Evolutionary conservation across 2,113 vertebrate species (phyloP).

Genomic region (Arenaria interpres): DNA sequence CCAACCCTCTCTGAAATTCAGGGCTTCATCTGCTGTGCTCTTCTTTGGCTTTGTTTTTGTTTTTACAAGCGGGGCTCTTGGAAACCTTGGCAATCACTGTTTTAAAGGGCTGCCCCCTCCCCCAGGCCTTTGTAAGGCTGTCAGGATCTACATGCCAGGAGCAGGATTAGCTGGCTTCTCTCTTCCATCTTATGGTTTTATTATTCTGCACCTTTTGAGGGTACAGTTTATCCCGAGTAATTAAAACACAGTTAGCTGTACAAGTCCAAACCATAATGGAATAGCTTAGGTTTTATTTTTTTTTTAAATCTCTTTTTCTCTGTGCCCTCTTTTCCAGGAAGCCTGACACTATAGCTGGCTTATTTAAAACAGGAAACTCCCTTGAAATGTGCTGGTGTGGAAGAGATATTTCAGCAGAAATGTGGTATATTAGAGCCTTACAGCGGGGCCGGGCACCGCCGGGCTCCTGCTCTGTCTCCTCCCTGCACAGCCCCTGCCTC

Average conservation of each 20-base stretch:
- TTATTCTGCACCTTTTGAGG: constrained; percentile 58
- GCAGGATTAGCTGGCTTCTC: constrained; percentile 61
- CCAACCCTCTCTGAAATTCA: not conserved
- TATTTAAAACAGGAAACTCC: constrained; percentile 1
- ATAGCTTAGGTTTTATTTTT: constrained; percentile 17
- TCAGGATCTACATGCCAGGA: constrained; percentile 29
- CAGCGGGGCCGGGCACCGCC: not conserved
- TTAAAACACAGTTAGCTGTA: constrained; percentile 52
- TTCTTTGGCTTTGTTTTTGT: constrained; percentile 48
- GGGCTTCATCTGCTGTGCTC: not conserved
- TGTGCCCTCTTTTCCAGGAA: not conserved
- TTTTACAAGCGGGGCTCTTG: constrained; percentile 38
- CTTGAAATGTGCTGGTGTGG: not conserved
- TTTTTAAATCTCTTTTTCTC: constrained; percentile 11
- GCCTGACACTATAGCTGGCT: not conserved
- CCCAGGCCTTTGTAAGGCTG: constrained; percentile 55
- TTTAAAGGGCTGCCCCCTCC: constrained; percentile 29
- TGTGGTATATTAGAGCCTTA: not conserved
- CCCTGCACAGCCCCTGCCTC: not conserved
- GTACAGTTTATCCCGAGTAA: constrained; percentile 55
- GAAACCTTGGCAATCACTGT: constrained; percentile 58
- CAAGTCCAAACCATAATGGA: constrained; percentile 29
- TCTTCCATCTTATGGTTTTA: constrained; percentile 44
- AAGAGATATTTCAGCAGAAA: not conserved
- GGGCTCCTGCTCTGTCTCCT: not conserved